Conservation (phyloP, 2,888 invertebrate genomes). For the Pyrgus malvae region DNA sequence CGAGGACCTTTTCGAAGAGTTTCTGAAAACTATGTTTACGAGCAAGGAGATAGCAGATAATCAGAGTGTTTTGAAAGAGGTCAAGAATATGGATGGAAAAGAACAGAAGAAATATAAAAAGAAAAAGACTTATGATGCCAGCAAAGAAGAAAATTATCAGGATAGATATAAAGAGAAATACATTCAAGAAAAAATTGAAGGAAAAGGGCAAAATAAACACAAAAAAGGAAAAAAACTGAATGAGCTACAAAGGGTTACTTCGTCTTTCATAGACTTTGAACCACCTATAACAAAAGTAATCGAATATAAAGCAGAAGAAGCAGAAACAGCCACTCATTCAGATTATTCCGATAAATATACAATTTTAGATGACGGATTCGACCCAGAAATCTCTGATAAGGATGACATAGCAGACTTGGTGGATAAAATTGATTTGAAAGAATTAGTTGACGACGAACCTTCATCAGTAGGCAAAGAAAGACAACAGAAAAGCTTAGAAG, state of each 20-base stretch:
- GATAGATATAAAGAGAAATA: too few relatives aligned
- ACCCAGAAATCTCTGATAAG: constrained; percentile 18
- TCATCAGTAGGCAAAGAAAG: constrained; percentile 1
- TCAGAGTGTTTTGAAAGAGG: constrained; percentile 29
- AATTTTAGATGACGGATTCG: neutral
- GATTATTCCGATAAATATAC: constrained; percentile 8
- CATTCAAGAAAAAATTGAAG: too few relatives aligned
- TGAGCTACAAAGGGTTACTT: neutral
- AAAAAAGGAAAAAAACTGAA: too few relatives aligned
- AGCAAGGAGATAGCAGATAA: constrained; percentile 44
- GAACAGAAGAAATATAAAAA: neutral
- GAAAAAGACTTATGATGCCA: neutral
- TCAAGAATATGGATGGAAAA: neutral
- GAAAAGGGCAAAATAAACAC: too few relatives aligned
- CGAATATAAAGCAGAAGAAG: constrained; percentile 3
- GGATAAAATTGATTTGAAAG: constrained; percentile 44
- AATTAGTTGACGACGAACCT: constrained; percentile 35
- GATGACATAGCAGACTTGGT: constrained; percentile 44
- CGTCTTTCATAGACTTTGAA: neutral
- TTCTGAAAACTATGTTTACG: constrained; percentile 50
- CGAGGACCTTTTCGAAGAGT: constrained; percentile 47
- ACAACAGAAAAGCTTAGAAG: neutral
- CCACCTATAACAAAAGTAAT: constrained; percentile 9
- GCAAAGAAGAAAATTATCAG: too few relatives aligned
- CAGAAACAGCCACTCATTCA: constrained; percentile 12